Evolutionary conservation across 2,113 vertebrate species (phyloP), one percentile per base, ranked within the genome.

Genomic region (Bubo bubo): DNA sequence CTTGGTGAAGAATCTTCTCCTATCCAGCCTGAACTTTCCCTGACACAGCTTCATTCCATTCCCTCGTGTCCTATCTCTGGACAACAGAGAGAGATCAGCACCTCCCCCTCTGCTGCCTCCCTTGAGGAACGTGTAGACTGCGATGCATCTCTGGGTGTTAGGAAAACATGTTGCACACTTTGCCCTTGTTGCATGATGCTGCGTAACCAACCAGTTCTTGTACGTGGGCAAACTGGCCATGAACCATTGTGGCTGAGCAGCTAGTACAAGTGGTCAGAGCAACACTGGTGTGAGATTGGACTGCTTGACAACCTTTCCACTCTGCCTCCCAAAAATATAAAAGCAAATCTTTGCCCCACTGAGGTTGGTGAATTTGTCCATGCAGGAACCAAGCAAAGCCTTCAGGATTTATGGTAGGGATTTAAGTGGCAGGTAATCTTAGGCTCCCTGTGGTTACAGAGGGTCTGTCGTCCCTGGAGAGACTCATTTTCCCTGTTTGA

Each of bases 31-130:
- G 67, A 92, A 30, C 32, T 50, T 75, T 27, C 12, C 62, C 47
- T 59, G 37, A 26, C 1, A 6, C 43, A 59, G 53, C n/a, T 68
- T 84, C 8, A 9, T 72, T 86, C 41, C 20, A 2, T 63, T 76
- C 23, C 41, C 37, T 53, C 0, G 0, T 49, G 26, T 72, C 52
- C 23, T 84, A 2, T 59, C 0, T 0, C 73, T 76, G 68, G 19
- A 70, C 45, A 55, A 27, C n/a, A 20, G 7, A 63, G 63, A 49
- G 67, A 47, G 19, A 47, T 70, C 59, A 84, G 63, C 72, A 76
- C 18, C 16, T 59, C 10, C 24, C 14, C 4, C 2, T 80, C 22
- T 2, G 2, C n/a, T 94, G 63, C 26, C 32, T 22, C 0, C 21
- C 34, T 30, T 41, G 64, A 70, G 82, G 73, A 92, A 80, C 12